A percentile compares a stretch with the other conserved stretches of the same genome.
Conservation (phyloP, 2,888 invertebrate species). For the Merodon equestris region DNA sequence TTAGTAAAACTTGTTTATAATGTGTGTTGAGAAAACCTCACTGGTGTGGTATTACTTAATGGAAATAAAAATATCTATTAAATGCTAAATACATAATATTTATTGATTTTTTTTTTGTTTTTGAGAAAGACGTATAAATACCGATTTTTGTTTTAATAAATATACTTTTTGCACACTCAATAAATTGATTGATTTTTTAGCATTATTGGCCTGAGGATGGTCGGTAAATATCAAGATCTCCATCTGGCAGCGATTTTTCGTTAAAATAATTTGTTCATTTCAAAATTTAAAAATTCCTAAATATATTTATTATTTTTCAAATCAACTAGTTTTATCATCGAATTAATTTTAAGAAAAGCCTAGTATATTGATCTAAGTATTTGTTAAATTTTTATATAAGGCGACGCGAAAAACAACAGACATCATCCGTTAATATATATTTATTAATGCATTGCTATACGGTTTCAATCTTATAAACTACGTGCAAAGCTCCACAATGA, state of each 20-base stretch:
- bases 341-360: constrained; percentile 37
- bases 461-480: constrained; percentile 40
- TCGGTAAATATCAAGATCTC: constrained; percentile 31
- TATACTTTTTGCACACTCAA: no score
- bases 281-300: constrained; percentile 19
- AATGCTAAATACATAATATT: no score
- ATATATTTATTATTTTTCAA: constrained; percentile 13
- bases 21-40: no score
- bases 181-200: no score
- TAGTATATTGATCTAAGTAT: constrained; percentile 19
- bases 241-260: constrained; percentile 53
- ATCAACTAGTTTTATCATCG: background rate
- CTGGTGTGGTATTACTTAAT: no score
- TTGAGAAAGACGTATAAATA: no score
- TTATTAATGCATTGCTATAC: constrained; percentile 9
- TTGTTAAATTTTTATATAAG: constrained; percentile 46
- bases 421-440: constrained; percentile 42
- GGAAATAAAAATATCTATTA: no score
- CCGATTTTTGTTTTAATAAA: no score
- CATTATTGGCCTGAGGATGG: no score
- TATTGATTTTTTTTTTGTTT: background rate
- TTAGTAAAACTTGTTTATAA: no score
- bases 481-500: constrained; percentile 49
- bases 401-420: constrained; percentile 51
- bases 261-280: constrained; percentile 24